Evolutionary conservation across 2,113 vertebrate genomes (phyloP), one percentile per base, ranked within the genome.

Genomic region (Grantiella picta): DNA sequence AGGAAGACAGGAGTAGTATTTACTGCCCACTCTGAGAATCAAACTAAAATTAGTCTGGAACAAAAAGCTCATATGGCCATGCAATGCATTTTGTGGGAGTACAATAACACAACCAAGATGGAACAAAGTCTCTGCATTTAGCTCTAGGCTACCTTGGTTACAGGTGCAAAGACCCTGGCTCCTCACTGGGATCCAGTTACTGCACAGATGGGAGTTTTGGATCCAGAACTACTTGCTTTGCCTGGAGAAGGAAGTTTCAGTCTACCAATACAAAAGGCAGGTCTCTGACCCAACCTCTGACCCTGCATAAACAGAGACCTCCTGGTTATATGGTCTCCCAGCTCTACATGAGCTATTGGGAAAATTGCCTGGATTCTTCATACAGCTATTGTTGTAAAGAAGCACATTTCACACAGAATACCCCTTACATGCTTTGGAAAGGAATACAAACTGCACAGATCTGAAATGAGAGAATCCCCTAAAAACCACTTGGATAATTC

Each of bases 21-120:
- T 65, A 59, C 25, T 63, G 59, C 11, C 33, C 27, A 70, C 31
- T 15, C 28, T 56, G 15, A 61, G 27, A 72, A 47, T 31, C n/a
- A 68, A 76, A 71, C 14, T 40, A 45, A 40, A 83, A 69, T 29
- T 45, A 52, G n/a, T 61, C 73, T 80, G 68, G 59, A 70, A 57
- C 13, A 36, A 53, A 88, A 40, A 27, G 35, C 9, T 89, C 0
- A 0, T 22, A 40, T 0, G 1, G n/a, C 53, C 53, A 63, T 1
- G 11, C 20, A 80, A 16, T 31, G 11, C 10, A 21, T 80, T 86
- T 69, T 82, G n/a, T 53, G 28, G 59, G 23, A 73, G n/a, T 25
- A 44, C 68, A 23, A 0, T 11, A 61, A 76, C 9, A 25, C 0
- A 6, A 64, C 4, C 44, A 80, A 57, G 36, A 72, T 29, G 38